A percentile compares a stretch with the other conserved stretches of the same genome.
Conservation (phyloP, 2,888 invertebrate species). For the Leucoptera coffeella region DNA sequence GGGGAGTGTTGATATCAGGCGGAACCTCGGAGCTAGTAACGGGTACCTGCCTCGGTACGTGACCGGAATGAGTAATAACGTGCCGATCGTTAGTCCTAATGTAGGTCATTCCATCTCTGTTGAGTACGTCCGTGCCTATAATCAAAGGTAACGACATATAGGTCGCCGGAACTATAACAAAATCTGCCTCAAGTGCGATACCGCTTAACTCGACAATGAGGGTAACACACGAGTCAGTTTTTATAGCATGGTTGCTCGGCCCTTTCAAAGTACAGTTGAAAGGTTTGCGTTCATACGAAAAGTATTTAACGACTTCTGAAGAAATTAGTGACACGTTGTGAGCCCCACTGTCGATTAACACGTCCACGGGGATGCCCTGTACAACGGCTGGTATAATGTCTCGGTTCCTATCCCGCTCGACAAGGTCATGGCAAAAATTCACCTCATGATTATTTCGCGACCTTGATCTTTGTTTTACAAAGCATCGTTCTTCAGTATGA, state of each 20-base stretch:
- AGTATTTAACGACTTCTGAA: too few relatives aligned
- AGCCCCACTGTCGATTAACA: slow-evolving; percentile 1
- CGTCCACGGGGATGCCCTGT: background rate
- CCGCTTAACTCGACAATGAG: too few relatives aligned
- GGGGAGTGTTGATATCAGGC: slow-evolving; percentile 5
- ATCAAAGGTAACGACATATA: slow-evolving; percentile 8
- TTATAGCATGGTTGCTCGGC: background rate
- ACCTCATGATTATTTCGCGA: background rate
- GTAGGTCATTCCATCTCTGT: slow-evolving; percentile 8
- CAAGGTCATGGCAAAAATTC: background rate
- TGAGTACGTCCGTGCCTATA: too few relatives aligned
- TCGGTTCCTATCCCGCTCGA: background rate
- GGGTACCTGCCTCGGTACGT: background rate
- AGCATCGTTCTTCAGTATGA: background rate
- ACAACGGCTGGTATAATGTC: background rate
- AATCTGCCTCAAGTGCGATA: too few relatives aligned
- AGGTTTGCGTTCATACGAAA: background rate
- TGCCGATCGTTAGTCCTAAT: slow-evolving; percentile 6
- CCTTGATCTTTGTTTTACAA: background rate
- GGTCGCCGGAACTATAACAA: slow-evolving; percentile 6
- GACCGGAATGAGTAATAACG: slow-evolving; percentile 2
- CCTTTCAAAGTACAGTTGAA: background rate
- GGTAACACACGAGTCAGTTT: background rate
- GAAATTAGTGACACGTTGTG: background rate
- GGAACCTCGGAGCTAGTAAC: too few relatives aligned